Evolutionary conservation across 2,797 vertebrate genomes (phyloP).

Genomic region (Antrozous pallidus): DNA sequence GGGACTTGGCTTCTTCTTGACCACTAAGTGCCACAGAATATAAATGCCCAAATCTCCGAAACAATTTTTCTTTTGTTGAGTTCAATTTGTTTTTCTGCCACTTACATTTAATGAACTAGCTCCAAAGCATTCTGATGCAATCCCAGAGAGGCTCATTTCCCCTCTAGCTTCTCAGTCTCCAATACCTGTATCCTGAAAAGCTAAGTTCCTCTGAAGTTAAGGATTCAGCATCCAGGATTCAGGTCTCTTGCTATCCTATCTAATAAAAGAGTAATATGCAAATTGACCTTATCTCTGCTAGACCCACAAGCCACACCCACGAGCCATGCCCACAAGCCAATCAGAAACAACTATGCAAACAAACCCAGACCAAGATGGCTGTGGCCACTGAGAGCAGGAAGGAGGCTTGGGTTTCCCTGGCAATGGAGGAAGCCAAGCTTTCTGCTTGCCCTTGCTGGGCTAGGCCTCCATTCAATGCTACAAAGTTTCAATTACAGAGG

Average conservation of each 20-base stretch:
- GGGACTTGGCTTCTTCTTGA: slow-evolving; percentile 41
- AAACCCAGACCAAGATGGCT: no score
- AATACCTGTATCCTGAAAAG: neutral
- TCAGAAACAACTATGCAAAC: no score
- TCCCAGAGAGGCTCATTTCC: neutral
- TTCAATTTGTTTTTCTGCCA: slow-evolving; percentile 29
- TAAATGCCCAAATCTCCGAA: neutral
- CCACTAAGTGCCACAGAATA: slow-evolving; percentile 2
- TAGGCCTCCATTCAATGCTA: no score
- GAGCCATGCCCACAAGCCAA: no score
- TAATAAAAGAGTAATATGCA: no score
- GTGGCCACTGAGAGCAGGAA: no score
- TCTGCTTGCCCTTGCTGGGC: no score
- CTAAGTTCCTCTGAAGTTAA: neutral
- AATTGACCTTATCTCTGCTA: no score
- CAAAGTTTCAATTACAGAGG: no score
- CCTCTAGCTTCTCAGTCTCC: neutral
- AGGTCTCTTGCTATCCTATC: neutral
- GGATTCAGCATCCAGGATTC: neutral
- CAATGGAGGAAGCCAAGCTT: no score
- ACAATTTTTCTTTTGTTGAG: neutral
- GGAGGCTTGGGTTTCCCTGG: no score
- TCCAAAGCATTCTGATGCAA: neutral
- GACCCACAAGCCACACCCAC: no score
- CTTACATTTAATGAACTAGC: slow-evolving; percentile 34